phyloP scores from a whole-genome alignment of 2,797 vertebrate species.

The Cyclura pinguis region DNA sequence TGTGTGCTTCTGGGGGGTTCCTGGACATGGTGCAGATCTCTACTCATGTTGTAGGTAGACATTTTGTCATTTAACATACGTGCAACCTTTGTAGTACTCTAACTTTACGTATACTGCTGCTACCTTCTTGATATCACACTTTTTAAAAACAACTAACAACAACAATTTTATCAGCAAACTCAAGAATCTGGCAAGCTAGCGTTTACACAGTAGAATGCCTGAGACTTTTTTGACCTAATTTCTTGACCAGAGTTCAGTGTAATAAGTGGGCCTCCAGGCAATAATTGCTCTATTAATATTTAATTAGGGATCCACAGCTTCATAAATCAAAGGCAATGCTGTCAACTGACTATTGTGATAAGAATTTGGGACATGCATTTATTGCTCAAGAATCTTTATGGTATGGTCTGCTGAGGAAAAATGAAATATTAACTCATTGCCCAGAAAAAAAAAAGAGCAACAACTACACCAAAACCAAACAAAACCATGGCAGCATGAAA shows the following conservation, averaged over 20 bases:
- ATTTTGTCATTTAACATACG: neutral
- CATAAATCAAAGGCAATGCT: constrained; percentile 54
- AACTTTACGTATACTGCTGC: neutral
- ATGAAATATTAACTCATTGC: too few relatives aligned
- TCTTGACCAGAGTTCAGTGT: constrained; percentile 42
- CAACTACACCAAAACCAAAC: neutral
- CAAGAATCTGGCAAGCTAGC: constrained; percentile 18
- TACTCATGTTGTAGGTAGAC: neutral
- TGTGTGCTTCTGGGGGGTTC: too few relatives aligned
- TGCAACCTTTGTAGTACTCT: neutral
- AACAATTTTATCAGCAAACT: constrained; percentile 43
- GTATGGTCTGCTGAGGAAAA: neutral
- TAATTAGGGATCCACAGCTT: constrained; percentile 41
- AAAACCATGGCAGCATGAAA: neutral
- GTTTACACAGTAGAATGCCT: constrained; percentile 20
- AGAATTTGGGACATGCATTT: constrained; percentile 26
- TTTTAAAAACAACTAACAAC: neutral
- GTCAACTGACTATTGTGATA: constrained; percentile 48
- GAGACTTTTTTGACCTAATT: constrained; percentile 24
- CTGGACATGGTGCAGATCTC: neutral
- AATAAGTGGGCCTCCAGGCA: constrained; percentile 1
- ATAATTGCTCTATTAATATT: constrained; percentile 38
- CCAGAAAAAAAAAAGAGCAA: too few relatives aligned
- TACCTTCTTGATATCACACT: neutral
- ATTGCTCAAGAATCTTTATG: constrained; percentile 15